Conservation (phyloP, 2,888 invertebrate genomes). For the Prosopocoilus inquinatus region DNA sequence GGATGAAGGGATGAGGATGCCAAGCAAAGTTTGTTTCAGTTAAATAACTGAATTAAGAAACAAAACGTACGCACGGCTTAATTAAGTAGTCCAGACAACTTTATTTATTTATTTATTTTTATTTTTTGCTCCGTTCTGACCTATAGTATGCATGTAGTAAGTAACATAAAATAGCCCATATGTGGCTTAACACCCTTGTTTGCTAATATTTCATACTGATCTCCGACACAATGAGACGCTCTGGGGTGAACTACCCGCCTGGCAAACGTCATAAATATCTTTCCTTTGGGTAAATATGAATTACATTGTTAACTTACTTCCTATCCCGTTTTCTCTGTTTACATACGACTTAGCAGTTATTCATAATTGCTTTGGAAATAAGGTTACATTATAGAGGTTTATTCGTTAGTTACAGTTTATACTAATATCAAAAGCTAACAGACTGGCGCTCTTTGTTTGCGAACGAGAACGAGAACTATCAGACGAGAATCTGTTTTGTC, state of each 20-base stretch:
- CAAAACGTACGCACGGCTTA: too few species aligned
- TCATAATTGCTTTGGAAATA: constrained; percentile 30
- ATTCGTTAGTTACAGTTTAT: constrained; percentile 4
- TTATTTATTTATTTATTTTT: too few species aligned
- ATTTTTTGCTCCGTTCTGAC: too few species aligned
- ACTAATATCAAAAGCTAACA: constrained; percentile 1
- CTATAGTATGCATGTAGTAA: background rate
- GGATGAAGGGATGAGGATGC: too few species aligned
- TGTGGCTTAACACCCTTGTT: constrained; percentile 15
- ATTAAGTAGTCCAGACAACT: too few species aligned
- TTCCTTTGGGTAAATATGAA: constrained; percentile 30
- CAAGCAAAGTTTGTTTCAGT: too few species aligned
- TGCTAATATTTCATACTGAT: constrained; percentile 18
- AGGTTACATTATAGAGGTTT: background rate
- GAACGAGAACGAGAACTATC: too few species aligned
- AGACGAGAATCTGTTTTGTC: too few species aligned
- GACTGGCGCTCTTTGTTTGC: too few species aligned
- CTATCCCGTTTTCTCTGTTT: constrained; percentile 37
- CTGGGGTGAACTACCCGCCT: constrained; percentile 20
- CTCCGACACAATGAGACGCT: constrained; percentile 18
- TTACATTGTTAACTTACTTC: constrained; percentile 32
- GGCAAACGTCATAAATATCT: constrained; percentile 28
- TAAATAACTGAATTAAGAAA: too few species aligned
- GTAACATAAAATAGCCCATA: constrained; percentile 5
- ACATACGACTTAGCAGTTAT: constrained; percentile 27